phyloP scores from a whole-genome alignment of 2,888 invertebrate genomes.

The Heliconius ethilla region DNA sequence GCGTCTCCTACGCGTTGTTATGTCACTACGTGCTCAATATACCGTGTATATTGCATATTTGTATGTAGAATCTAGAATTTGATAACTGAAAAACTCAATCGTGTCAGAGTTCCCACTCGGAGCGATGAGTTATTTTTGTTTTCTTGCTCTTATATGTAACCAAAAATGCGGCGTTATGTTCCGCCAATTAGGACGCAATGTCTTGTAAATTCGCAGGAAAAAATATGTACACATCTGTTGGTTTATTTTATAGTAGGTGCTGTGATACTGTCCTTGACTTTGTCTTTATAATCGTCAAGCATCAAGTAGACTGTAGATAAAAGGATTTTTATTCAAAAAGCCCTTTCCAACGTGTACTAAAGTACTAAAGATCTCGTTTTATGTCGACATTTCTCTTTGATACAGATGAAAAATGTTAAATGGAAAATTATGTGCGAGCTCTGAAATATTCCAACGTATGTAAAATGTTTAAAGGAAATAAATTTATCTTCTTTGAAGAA shows the following conservation, averaged over 20 bases:
- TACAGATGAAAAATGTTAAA: slow-evolving; percentile 8
- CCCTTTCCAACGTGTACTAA: neutral
- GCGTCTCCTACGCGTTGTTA: too few species aligned
- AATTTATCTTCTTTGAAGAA: neutral
- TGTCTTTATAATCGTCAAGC: slow-evolving; percentile 13
- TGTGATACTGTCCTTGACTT: slow-evolving; percentile 13
- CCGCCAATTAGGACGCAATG: neutral
- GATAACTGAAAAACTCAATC: neutral
- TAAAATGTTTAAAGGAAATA: neutral
- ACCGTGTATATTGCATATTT: neutral
- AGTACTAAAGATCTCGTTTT: slow-evolving; percentile 10
- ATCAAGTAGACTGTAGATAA: slow-evolving; percentile 12
- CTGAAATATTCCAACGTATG: neutral
- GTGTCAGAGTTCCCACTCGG: neutral
- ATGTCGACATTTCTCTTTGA: slow-evolving; percentile 10
- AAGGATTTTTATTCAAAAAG: slow-evolving; percentile 17
- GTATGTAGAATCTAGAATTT: neutral
- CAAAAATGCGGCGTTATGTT: neutral
- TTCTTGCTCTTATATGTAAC: neutral
- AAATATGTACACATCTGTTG: neutral
- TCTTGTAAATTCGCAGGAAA: neutral
- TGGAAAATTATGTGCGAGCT: neutral
- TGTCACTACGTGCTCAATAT: too few species aligned
- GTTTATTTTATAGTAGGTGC: neutral
- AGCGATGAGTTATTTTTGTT: neutral